Evolutionary conservation across 2,888 invertebrate species (phyloP).

Genomic region (Leucophora obtusa): DNA sequence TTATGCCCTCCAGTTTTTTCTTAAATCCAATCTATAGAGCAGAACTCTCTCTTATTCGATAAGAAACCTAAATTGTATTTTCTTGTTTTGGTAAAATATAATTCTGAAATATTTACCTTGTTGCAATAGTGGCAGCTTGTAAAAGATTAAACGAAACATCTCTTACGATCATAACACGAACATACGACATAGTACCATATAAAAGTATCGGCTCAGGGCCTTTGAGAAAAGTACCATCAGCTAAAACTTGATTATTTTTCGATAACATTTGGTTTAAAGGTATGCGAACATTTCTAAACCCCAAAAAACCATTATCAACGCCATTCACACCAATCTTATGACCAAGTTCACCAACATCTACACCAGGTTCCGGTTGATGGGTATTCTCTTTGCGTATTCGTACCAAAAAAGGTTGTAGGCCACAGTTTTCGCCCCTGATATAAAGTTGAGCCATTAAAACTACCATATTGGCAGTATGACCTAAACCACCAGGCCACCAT

Average conservation of each 20-base stretch:
- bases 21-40: too few relatives aligned
- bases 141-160: slow-evolving; percentile 87
- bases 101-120: slow-evolving; percentile 80
- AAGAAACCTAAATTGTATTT: too few relatives aligned
- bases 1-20: too few relatives aligned
- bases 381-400: slow-evolving; percentile 92
- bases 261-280: slow-evolving; percentile 93
- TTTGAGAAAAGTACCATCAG: slow-evolving; percentile 91
- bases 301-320: slow-evolving; percentile 95
- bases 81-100: too few relatives aligned
- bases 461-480: slow-evolving; percentile 94
- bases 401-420: slow-evolving; percentile 95
- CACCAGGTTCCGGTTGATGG: slow-evolving; percentile 90
- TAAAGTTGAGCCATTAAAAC: slow-evolving; percentile 94
- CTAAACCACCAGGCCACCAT: slow-evolving; percentile 98
- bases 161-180: slow-evolving; percentile 89
- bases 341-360: slow-evolving; percentile 96
- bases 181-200: slow-evolving; percentile 93
- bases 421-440: slow-evolving; percentile 88
- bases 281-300: slow-evolving; percentile 90
- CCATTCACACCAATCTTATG: slow-evolving; percentile 93
- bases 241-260: slow-evolving; percentile 94
- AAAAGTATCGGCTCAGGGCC: slow-evolving; percentile 89
- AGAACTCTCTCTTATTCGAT: too few relatives aligned
- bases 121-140: slow-evolving; percentile 93